Conservation (phyloP, 2,113 vertebrate genomes). For the Melanostigma gelatinosum region DNA sequence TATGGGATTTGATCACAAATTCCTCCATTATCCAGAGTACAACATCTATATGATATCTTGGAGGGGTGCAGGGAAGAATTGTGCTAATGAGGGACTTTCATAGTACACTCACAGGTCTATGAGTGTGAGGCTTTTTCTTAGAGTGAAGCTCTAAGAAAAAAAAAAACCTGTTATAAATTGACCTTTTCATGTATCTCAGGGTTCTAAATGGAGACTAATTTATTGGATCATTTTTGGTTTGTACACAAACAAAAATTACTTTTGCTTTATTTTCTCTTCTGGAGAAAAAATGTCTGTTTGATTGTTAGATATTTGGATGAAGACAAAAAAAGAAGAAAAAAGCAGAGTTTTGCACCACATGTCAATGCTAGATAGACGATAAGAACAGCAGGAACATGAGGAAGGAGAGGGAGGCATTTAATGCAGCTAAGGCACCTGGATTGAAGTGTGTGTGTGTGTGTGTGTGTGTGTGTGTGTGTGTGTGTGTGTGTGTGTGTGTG, state of each 20-base stretch:
- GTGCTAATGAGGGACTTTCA: not conserved
- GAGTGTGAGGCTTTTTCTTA: too few species aligned
- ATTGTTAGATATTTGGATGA: not conserved
- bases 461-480: constrained; percentile 1
- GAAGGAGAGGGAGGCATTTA: constrained; percentile 11
- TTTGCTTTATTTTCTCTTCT: constrained; percentile 13
- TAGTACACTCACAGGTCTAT: not conserved
- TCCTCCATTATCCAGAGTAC: not conserved
- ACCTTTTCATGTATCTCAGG: not conserved
- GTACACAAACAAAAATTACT: not conserved
- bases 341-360: not conserved
- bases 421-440: constrained; percentile 47
- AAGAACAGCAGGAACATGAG: not conserved
- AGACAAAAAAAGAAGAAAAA: not conserved
- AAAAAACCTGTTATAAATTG: not conserved
- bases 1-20: not conserved
- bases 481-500: constrained; percentile 38
- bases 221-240: not conserved
- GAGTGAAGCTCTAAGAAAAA: not conserved
- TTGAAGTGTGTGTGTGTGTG: constrained; percentile 31
- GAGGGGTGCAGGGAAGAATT: too few species aligned
- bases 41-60: not conserved
- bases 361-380: not conserved
- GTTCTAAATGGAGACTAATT: not conserved
- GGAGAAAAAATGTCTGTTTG: not conserved